Percentiles rank a stretch among this genome's conserved stretches.
These are phyloP conservation scores for Cephus sareptanus DNA, from an alignment of 2,888 invertebrate species.

Conservation along the genomic window DNA sequence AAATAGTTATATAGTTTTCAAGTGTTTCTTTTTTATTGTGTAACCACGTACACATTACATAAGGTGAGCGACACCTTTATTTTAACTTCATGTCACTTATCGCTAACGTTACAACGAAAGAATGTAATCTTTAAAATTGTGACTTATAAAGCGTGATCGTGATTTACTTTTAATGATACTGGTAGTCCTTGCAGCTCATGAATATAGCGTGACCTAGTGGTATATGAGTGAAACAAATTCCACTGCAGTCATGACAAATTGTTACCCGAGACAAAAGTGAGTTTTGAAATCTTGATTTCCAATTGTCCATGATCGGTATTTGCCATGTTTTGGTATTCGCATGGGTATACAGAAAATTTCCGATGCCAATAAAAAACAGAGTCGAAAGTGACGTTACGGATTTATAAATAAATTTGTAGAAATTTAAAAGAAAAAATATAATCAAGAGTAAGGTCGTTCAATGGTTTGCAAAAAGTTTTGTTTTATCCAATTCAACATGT, in stretches of 20 bases:
- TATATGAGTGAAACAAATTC: not conserved
- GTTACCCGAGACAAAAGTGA: not conserved
- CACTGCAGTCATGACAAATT: not conserved
- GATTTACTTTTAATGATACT: slow-evolving; percentile 8
- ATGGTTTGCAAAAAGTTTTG: not conserved
- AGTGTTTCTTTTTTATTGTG: slow-evolving; percentile 11
- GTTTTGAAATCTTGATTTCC: not conserved
- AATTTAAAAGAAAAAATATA: not conserved
- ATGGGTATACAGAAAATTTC: not conserved
- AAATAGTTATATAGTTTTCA: not conserved
- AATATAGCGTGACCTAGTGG: not conserved
- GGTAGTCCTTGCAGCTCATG: not conserved
- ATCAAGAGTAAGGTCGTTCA: not conserved
- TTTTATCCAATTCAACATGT: not conserved
- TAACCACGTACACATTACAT: not conserved
- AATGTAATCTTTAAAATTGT: slow-evolving; percentile 17
- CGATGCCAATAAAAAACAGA: not conserved
- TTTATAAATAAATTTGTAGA: not conserved
- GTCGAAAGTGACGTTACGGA: not conserved
- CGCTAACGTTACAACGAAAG: slow-evolving; percentile 20
- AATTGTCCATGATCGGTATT: not conserved
- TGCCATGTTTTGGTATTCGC: not conserved
- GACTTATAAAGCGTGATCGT: slow-evolving; percentile 2
- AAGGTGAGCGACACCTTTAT: slow-evolving; percentile 14
- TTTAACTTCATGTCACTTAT: slow-evolving; percentile 14